Base-by-base conservation (phyloP, 2,888 invertebrate genomes). In the Melolontha melolontha region DNA sequence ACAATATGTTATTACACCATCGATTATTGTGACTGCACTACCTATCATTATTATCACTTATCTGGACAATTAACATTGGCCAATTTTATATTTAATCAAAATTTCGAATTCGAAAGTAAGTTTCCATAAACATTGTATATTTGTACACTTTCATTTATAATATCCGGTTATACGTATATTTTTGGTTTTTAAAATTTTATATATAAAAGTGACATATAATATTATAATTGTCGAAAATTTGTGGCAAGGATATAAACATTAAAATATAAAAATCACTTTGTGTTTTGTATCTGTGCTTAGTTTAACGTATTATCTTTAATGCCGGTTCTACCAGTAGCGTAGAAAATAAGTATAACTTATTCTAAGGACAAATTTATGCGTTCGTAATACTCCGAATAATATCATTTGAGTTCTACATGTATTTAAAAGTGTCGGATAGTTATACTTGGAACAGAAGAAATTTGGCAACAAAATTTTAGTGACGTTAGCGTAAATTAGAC, bases 11-110 rank as follows among this genome's bases (percentile, higher is more conserved):
- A 27, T 57, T 42, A 57, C 22, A 5, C 17, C 42, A 27, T 22
- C 57, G 5, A 42, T n/a, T n/a, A n/a, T 27, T 57, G 16, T 57
- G 14, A 22, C 42, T 8, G 12, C 27, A 5, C 10, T 57, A 22
- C 42, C 57, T 11, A 57, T 57, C n/a, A 7, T 57, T 57, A 39
- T 22, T 12, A 27, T 57, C 42, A 14, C 22, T 22, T 27, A 42
- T 27, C 42, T 57, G 11, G 42, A 22, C n/a, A n/a, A 57, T 42
- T 42, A 34, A 22, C 11, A 41, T 49, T 22, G 16, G 16, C 22
- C 6, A 17, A 22, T 49, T 17, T n/a, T 47, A 14, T 17, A 16
- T 47, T 22, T 49, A 49, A 34, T 34, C 49, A 17, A 49, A 49
- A 54, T 54, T 54, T 54, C 22, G 27, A 39, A 47, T 42, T 34